Evolutionary conservation across 2,888 invertebrate species (phyloP).

Genomic region (Plebejus melissa): DNA sequence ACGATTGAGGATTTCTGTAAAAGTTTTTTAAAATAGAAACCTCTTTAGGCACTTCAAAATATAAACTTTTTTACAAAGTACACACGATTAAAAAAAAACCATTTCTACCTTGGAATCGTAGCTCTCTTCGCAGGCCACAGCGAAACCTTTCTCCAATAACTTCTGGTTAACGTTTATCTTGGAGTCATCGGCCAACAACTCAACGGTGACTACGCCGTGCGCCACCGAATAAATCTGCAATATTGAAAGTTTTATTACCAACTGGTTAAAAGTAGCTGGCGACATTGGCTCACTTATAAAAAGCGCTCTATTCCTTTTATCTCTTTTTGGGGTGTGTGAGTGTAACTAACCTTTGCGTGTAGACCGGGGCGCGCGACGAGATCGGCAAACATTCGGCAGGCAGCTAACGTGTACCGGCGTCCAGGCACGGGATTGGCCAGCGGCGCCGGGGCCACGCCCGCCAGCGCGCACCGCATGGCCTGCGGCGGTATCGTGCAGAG

Average conservation of each 20-base stretch:
- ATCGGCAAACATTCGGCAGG: conserved; percentile 66
- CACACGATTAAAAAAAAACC: neutral
- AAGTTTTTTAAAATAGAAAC: too few species aligned
- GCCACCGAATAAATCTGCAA: conserved; percentile 86
- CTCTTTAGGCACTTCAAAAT: too few species aligned
- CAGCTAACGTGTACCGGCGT: conserved; percentile 81
- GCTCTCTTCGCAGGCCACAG: conserved; percentile 85
- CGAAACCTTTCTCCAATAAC: conserved; percentile 81
- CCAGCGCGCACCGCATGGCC: conserved; percentile 84
- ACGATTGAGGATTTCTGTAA: too few species aligned
- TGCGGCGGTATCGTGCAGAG: conserved; percentile 65
- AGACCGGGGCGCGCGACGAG: conserved; percentile 53
- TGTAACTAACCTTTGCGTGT: conserved; percentile 62
- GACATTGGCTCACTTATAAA: too few species aligned
- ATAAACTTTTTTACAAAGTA: neutral
- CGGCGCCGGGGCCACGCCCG: conserved; percentile 84
- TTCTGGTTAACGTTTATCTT: conserved; percentile 80
- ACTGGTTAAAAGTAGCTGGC: too few species aligned
- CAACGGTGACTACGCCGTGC: conserved; percentile 83
- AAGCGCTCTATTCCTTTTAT: too few species aligned
- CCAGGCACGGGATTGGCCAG: conserved; percentile 66
- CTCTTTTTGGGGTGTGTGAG: too few species aligned
- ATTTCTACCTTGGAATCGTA: conserved; percentile 84
- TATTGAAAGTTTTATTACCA: neutral
- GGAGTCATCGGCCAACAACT: conserved; percentile 69